A percentile compares a stretch with the other conserved stretches of the same genome.
Conservation (phyloP, 2,888 invertebrate genomes). For the Eristalis pertinax region DNA sequence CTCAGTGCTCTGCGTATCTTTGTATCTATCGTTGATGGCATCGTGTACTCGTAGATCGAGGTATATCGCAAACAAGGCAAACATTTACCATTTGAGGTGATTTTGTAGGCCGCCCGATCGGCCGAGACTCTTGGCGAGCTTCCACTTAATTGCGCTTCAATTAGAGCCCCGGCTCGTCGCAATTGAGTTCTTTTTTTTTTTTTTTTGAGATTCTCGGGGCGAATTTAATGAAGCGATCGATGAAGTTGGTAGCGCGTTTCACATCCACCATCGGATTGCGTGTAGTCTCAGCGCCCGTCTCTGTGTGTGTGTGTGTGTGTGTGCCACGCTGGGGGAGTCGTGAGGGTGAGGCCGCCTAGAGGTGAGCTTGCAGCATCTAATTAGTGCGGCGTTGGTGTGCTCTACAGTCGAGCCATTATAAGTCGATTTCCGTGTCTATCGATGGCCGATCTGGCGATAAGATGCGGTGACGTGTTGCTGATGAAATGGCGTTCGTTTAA, state of each 20-base stretch:
- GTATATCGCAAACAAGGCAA: slow-evolving; percentile 14
- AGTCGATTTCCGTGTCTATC: slow-evolving; percentile 60
- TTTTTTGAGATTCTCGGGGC: slow-evolving; percentile 13
- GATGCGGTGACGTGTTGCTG: slow-evolving; percentile 38
- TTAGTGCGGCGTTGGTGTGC: slow-evolving; percentile 11
- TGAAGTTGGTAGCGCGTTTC: slow-evolving; percentile 32
- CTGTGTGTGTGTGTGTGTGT: too few species aligned
- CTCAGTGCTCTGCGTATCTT: neutral
- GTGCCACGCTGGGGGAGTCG: neutral
- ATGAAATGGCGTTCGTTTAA: slow-evolving; percentile 34
- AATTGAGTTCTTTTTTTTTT: too few species aligned
- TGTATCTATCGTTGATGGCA: neutral
- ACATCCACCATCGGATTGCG: neutral
- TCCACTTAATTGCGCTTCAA: slow-evolving; percentile 57
- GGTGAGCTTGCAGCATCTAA: slow-evolving; percentile 16
- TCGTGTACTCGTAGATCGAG: neutral
- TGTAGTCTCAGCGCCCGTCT: too few species aligned
- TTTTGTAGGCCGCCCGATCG: slow-evolving; percentile 30
- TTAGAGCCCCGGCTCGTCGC: slow-evolving; percentile 30
- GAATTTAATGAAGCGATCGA: slow-evolving; percentile 62
- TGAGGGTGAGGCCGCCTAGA: neutral
- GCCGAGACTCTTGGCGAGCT: slow-evolving; percentile 13
- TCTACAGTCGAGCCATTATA: slow-evolving; percentile 58
- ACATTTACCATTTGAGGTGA: slow-evolving; percentile 31
- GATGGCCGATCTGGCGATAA: slow-evolving; percentile 22